Evolutionary conservation across 2,797 vertebrate genomes (phyloP).

Genomic region (Bradypodion pumilum): DNA sequence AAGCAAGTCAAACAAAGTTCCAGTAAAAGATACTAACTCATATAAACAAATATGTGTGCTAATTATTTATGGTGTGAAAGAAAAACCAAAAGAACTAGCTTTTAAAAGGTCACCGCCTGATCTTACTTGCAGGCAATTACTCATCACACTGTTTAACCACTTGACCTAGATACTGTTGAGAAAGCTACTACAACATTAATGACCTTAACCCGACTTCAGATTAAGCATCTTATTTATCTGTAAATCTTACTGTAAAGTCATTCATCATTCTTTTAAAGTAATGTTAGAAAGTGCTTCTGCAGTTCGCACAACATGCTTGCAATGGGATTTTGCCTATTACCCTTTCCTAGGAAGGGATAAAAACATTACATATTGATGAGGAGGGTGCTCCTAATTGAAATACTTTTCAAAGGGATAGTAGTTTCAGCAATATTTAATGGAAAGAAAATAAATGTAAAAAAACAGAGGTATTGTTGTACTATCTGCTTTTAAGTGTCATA

Average conservation of each 20-base stretch:
- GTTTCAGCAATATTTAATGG: too few species aligned
- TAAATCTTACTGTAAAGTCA: not conserved
- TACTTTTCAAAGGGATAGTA: too few species aligned
- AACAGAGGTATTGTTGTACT: too few species aligned
- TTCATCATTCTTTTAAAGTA: not conserved
- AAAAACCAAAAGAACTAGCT: not conserved
- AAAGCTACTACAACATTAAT: not conserved
- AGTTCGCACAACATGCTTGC: too few species aligned
- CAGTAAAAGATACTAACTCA: not conserved
- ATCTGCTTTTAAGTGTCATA: too few species aligned
- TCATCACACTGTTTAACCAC: not conserved
- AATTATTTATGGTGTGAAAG: not conserved
- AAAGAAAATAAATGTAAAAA: too few species aligned
- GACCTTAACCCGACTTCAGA: not conserved
- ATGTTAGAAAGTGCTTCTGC: not conserved
- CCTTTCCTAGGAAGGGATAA: not conserved
- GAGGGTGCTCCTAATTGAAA: not conserved
- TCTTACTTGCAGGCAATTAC: not conserved
- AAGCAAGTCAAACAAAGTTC: not conserved
- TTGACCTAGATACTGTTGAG: slow-evolving; percentile 4
- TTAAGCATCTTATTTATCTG: not conserved
- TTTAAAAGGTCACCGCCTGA: not conserved
- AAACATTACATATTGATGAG: not conserved
- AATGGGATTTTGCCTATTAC: not conserved
- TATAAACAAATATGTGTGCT: not conserved